Base-by-base conservation (phyloP, 2,113 vertebrate genomes). In the Sinocyclocheilus maitianheensis region DNA sequence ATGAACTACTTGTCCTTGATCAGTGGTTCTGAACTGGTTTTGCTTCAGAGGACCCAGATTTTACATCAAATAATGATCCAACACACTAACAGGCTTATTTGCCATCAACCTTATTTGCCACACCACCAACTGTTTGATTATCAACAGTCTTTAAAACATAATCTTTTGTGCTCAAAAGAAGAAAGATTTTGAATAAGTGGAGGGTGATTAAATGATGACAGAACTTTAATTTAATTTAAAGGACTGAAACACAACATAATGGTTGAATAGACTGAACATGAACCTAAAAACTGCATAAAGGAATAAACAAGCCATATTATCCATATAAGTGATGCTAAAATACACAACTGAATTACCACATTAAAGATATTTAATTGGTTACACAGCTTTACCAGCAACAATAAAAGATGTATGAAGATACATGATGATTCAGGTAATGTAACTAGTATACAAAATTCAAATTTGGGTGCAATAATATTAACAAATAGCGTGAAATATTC, bases 401-500 rank as follows among this genome's bases (percentile, higher is more conserved):
- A 60, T 22, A 60, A 60, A 60, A 60, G 20, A 22, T 60, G 5
- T 20, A 58, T 22, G 22, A 62, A 62, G 58, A 55, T 55, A 20
- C 53, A 55, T 55, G 24, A 13, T 26, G n/a, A 51, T 7, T 30
- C 55, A 30, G 20, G 18, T 60, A 37, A 67, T 5, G 34, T 60
- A 60, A 22, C 58, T 62, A 62, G n/a, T 20, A 20, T 40, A 18
- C 22, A 79, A 58, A 62, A 77, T 46, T 46, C 22, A 46, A 63
- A 40, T 74, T 43, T 20, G 63, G 10, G 14, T 53, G 16, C 18
- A 82, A 82, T 51, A 22, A 71, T 26, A 78, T 85, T 55, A 78
- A 62, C 53, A 83, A 69, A n/a, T 5, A 16, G 65, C 11, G 46
- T 46, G 77, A 79, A 71, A 84, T 65, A 72, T 53, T 48, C 11